Evolutionary conservation across 2,888 invertebrate species (phyloP), one percentile per base, ranked within the genome.

Genomic region (Campoplex nolae): DNA sequence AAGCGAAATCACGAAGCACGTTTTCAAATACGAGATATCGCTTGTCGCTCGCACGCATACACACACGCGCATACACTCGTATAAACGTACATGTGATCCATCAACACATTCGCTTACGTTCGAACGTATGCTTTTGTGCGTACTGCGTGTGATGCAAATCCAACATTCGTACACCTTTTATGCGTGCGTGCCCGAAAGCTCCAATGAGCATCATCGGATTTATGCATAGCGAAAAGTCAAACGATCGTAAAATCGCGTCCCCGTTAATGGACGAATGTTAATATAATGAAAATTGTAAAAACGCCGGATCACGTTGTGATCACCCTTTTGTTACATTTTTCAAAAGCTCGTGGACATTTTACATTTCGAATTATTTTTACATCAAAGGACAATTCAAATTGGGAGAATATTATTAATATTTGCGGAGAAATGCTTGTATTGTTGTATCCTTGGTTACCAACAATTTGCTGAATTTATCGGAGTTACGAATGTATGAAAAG

Each of bases 1-100:
- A 89, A 89, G 91, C 92, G 89, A 93, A 93, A 93, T 93, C 93
- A 93, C 91, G 92, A 89, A 88, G 91, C 91, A 92, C 91, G 92
- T 91, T 92, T 93, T 93, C 93, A 92, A 92, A 93, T 93, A 92
- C 90, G 90, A 91, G 90, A 92, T 91, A 91, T 92, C 90, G 89
- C 88, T 80, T 81, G 88, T 85, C 70, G 28, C n/a, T 16, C 28
- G 58, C 35, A 73, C 45, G 35, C 67, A 51, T 35, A 42, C 42
- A 9, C 8, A 42, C 35, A 73, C 45, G 35, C 67, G 42, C 45
- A 42, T 3, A 9, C 8, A 42, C 23, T 42, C 28, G 54, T 23
- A 70, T 54, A 8, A 13, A 77, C 9, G 68, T 48, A 70, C 35
- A 23, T 23, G 67, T 65, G 76, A 13, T 16, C 58, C 18, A 70